Conservation (phyloP, 2,113 vertebrate genomes). For the Tinamus guttatus region DNA sequence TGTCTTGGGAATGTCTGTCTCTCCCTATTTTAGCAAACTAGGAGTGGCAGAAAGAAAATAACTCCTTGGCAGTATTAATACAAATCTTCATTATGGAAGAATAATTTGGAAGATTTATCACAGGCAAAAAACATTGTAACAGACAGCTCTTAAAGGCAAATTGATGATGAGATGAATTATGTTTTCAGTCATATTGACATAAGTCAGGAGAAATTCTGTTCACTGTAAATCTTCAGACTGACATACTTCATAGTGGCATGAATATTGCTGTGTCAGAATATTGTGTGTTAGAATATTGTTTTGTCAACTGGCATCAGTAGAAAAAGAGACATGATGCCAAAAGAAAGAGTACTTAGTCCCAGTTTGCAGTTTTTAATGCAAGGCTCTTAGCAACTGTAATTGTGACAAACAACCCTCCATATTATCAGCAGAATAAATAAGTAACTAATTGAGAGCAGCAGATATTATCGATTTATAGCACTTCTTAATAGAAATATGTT, state of each 20-base stretch:
- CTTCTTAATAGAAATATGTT: neutral
- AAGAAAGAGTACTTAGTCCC: neutral
- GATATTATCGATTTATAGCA: neutral
- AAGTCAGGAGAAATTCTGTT: neutral
- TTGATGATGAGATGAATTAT: neutral
- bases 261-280: neutral
- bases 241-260: too few relatives aligned
- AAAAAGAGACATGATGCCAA: neutral
- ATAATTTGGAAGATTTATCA: neutral
- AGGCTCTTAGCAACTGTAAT: neutral
- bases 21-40: neutral
- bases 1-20: neutral
- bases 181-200: neutral
- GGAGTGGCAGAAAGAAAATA: neutral
- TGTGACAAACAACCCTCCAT: neutral
- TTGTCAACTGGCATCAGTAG: neutral
- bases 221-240: neutral
- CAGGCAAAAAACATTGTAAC: neutral
- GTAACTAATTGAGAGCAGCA: neutral
- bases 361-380: neutral
- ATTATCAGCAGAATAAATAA: neutral
- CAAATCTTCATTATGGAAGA: neutral
- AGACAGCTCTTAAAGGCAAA: neutral
- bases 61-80: neutral
- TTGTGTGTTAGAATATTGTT: neutral